Conservation (phyloP, 1,140 invertebrate species). For the Drosophila orosa region DNA sequence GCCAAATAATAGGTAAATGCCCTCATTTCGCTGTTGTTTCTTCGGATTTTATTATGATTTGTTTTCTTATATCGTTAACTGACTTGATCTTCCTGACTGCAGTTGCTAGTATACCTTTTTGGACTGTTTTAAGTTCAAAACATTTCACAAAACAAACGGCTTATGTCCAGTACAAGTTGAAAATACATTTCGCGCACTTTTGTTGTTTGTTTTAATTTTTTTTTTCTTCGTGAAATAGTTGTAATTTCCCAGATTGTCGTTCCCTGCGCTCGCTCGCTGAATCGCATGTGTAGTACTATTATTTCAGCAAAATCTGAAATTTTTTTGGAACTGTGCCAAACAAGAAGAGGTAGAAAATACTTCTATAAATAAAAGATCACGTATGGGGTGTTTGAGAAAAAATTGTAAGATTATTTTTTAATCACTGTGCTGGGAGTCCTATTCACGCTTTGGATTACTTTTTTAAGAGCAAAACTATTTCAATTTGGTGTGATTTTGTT, state of each 20-base stretch:
- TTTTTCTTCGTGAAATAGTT: conserved; percentile 5
- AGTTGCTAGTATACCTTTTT: no score
- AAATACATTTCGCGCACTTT: neutral
- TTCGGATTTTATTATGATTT: no score
- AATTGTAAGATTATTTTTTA: conserved; percentile 6
- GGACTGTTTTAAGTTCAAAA: neutral
- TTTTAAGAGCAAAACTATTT: neutral
- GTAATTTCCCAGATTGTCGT: conserved; percentile 21
- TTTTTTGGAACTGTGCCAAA: conserved; percentile 13
- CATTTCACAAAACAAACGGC: neutral
- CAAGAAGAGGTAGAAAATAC: conserved; percentile 14
- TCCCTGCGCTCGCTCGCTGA: neutral
- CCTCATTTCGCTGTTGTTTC: no score
- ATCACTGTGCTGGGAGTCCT: conserved; percentile 5
- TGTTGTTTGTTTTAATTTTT: neutral
- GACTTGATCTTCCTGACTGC: no score
- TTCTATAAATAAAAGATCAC: conserved; percentile 21
- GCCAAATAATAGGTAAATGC: no score
- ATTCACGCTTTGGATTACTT: neutral
- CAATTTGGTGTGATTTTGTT: neutral
- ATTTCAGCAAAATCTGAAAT: conserved; percentile 13
- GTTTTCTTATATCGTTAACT: no score
- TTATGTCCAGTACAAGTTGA: conserved; percentile 3
- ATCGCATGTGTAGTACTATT: conserved; percentile 14
- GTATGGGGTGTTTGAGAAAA: conserved; percentile 8